Percentiles rank a stretch among this genome's conserved stretches.
phyloP scores from a whole-genome alignment of 2,888 invertebrate genomes.

The Philereme vetulata region DNA sequence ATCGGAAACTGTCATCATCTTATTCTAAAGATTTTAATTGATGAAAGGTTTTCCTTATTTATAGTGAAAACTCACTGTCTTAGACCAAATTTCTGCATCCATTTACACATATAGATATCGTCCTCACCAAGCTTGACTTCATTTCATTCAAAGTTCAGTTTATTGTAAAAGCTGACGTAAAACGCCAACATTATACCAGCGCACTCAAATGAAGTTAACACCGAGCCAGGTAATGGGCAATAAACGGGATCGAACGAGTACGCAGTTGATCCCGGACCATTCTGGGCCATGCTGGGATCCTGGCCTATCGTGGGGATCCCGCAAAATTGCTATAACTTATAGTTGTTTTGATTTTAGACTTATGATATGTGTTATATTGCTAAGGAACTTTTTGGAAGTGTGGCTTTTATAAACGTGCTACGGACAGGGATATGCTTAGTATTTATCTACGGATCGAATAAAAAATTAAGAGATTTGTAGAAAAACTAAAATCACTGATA shows the following conservation, averaged over 20 bases:
- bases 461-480: too few species aligned
- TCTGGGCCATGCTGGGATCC: conserved; percentile 30
- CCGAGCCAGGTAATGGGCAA: conserved; percentile 54
- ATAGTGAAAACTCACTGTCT: too few species aligned
- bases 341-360: conserved; percentile 12
- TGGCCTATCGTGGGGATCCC: conserved; percentile 33
- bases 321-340: conserved; percentile 43
- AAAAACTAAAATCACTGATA: too few species aligned
- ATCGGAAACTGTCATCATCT: too few species aligned
- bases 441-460: too few species aligned
- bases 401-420: neutral
- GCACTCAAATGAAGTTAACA: conserved; percentile 39
- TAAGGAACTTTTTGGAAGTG: neutral
- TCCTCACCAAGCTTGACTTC: too few species aligned
- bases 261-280: conserved; percentile 55
- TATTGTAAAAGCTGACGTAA: conserved; percentile 10
- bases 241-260: conserved; percentile 57
- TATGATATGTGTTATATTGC: neutral
- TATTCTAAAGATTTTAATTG: too few species aligned
- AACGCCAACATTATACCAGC: neutral
- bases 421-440: too few species aligned
- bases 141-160: neutral
- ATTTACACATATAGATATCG: too few species aligned
- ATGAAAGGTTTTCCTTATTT: too few species aligned
- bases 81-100: too few species aligned